Evolutionary conservation across 2,113 vertebrate species (phyloP).

Genomic region (Protobothrops flavoviridis): DNA sequence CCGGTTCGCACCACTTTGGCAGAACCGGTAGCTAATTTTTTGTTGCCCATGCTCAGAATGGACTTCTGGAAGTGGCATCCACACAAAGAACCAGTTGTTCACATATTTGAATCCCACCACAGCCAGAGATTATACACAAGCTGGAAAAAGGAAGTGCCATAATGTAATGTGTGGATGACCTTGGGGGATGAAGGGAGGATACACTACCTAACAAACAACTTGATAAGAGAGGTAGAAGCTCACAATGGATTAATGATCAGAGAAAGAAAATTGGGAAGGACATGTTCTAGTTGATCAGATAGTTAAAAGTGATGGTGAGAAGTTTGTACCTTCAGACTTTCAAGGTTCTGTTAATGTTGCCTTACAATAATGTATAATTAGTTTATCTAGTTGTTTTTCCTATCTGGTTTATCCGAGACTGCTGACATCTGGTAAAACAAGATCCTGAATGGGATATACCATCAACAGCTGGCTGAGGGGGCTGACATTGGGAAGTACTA

Average conservation of each 20-base stretch:
- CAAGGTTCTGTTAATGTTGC: not conserved
- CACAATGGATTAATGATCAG: not conserved
- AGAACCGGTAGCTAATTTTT: too few relatives aligned
- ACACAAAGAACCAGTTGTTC: too few relatives aligned
- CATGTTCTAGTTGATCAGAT: not conserved
- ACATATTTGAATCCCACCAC: too few relatives aligned
- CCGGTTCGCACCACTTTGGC: too few relatives aligned
- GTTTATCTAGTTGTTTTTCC: not conserved
- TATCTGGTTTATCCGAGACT: not conserved
- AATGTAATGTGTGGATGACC: not conserved
- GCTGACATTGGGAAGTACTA: not conserved
- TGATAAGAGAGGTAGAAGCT: not conserved
- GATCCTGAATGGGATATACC: not conserved
- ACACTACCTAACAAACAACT: not conserved
- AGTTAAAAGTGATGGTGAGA: not conserved
- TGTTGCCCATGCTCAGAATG: too few relatives aligned
- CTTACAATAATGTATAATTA: not conserved
- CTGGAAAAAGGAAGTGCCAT: not conserved
- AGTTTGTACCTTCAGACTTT: not conserved
- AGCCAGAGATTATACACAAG: not conserved
- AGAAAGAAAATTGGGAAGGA: not conserved
- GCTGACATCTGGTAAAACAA: not conserved
- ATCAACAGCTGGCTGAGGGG: not conserved
- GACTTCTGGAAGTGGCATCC: too few relatives aligned
- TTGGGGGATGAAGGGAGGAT: not conserved